phyloP scores from a whole-genome alignment of 1,140 invertebrate species.

The Procambarus virginalis region DNA sequence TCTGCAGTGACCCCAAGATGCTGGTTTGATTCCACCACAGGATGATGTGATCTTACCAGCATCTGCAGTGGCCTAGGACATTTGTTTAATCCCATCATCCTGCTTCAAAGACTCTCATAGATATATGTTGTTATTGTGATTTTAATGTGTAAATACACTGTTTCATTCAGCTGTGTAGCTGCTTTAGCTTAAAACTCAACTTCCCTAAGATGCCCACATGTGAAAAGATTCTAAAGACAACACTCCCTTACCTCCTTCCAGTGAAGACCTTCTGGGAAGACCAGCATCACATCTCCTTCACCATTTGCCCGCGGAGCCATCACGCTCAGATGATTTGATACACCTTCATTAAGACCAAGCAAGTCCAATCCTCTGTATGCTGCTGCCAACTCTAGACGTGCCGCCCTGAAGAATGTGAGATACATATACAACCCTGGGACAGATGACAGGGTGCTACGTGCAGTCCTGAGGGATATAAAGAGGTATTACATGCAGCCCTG shows the following conservation, averaged over 20 bases:
- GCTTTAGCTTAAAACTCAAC: neutral
- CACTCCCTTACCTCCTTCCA: slow-evolving; percentile 41
- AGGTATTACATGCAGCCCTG: too few species aligned
- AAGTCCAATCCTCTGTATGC: slow-evolving; percentile 41
- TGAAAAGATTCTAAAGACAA: neutral
- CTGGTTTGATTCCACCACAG: too few species aligned
- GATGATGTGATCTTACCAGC: too few species aligned
- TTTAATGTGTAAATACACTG: neutral
- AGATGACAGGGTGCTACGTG: too few species aligned
- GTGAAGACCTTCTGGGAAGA: slow-evolving; percentile 23
- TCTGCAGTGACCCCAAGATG: too few species aligned
- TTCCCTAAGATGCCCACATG: neutral
- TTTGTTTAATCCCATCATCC: too few species aligned
- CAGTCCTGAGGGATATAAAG: too few species aligned
- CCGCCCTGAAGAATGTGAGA: slow-evolving; percentile 7
- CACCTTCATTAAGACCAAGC: slow-evolving; percentile 40
- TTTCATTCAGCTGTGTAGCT: neutral
- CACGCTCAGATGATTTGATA: slow-evolving; percentile 44
- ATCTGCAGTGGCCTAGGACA: too few species aligned
- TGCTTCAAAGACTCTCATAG: too few species aligned
- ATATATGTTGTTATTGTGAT: too few species aligned
- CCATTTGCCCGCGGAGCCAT: slow-evolving; percentile 32
- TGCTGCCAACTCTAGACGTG: slow-evolving; percentile 42
- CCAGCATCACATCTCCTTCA: slow-evolving; percentile 39
- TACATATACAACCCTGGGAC: too few species aligned